A percentile compares a stretch with the other conserved stretches of the same genome.
Conservation (phyloP, 2,888 invertebrate genomes). For the Nephrocerus scutellatus region DNA sequence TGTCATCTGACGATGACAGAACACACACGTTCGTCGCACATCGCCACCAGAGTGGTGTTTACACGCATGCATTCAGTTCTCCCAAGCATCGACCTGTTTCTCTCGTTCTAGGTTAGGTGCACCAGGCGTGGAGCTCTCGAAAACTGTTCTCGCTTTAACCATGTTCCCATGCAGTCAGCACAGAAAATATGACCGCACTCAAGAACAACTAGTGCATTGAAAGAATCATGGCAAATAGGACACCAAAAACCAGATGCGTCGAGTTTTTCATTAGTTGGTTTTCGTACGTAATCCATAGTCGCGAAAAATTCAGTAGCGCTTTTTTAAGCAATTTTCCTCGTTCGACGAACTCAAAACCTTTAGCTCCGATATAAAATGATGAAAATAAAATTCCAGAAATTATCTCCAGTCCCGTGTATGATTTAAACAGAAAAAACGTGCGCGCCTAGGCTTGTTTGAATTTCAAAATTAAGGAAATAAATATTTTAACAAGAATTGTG, state of each 20-base stretch:
- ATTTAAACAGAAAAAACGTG: constrained; percentile 71
- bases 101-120: too few relatives aligned
- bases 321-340: constrained; percentile 62
- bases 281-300: constrained; percentile 75
- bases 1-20: too few relatives aligned
- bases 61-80: too few relatives aligned
- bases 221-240: constrained; percentile 87
- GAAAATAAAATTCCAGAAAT: constrained; percentile 70
- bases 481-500: constrained; percentile 71
- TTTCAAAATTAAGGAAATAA: constrained; percentile 72
- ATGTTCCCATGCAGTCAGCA: constrained; percentile 83
- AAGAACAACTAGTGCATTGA: constrained; percentile 72
- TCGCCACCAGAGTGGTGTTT: too few relatives aligned
- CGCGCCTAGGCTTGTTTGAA: constrained; percentile 75
- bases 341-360: constrained; percentile 66
- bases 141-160: constrained; percentile 81
- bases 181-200: constrained; percentile 86
- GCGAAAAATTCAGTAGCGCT: constrained; percentile 64
- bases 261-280: constrained; percentile 74
- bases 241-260: constrained; percentile 72
- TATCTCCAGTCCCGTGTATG: constrained; percentile 73
- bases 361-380: constrained; percentile 71
- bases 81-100: too few relatives aligned
- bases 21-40: too few relatives aligned
- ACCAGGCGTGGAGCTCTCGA: too few relatives aligned